A percentile compares a stretch with the other conserved stretches of the same genome.
Conservation (phyloP, 2,888 invertebrate genomes). For the Seira ritae region DNA sequence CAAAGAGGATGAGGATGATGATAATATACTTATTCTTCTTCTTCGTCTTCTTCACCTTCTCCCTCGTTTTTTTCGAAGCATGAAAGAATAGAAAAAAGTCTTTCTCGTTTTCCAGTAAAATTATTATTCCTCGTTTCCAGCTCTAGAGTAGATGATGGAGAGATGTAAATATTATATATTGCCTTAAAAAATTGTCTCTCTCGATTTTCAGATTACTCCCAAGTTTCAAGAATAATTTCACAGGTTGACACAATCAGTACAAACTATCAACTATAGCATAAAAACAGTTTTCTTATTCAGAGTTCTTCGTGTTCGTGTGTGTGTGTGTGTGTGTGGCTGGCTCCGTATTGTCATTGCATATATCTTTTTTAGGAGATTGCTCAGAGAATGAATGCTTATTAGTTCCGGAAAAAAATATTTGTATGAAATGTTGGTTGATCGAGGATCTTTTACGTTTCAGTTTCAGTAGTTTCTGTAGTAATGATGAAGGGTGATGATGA, state of each 20-base stretch:
- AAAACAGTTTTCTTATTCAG: background rate
- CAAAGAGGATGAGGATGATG: no score
- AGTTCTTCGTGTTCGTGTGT: no score
- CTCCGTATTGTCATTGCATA: constrained; percentile 44
- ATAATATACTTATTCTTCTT: background rate
- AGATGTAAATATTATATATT: constrained; percentile 22
- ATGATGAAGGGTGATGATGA: background rate
- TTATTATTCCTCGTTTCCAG: no score
- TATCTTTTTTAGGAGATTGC: no score
- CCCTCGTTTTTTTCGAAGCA: background rate
- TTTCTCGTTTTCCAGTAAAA: constrained; percentile 7
- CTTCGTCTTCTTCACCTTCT: no score
- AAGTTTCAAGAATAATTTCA: constrained; percentile 53
- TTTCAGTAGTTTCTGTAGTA: background rate
- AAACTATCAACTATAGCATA: background rate
- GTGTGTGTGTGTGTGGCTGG: background rate
- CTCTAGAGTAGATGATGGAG: no score
- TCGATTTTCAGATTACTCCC: no score
- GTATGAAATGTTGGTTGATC: no score
- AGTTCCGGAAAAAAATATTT: no score
- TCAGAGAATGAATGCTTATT: no score
- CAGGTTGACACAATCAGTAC: constrained; percentile 62
- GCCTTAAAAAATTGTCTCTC: background rate
- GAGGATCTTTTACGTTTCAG: background rate
- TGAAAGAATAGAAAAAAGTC: constrained; percentile 22